phyloP scores from a whole-genome alignment of 2,888 invertebrate species.

The Dendrolimus pini region DNA sequence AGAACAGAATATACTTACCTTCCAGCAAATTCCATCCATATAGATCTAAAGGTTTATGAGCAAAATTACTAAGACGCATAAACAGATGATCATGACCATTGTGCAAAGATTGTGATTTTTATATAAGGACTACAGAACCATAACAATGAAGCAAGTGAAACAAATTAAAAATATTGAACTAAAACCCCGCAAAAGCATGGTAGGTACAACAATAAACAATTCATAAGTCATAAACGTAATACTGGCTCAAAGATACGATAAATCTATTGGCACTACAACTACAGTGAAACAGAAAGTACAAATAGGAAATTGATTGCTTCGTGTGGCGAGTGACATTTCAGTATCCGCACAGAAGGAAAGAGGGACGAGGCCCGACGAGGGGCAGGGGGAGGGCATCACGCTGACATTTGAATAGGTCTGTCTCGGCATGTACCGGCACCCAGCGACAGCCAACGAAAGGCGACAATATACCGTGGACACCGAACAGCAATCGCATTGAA shows the following conservation, averaged over 20 bases:
- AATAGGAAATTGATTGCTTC: constrained; percentile 76
- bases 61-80: no score
- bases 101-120: no score
- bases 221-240: constrained; percentile 30
- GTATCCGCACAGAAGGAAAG: constrained; percentile 41
- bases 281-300: constrained; percentile 56
- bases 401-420: constrained; percentile 75
- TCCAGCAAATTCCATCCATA: no score
- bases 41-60: no score
- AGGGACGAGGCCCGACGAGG: constrained; percentile 19
- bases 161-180: no score
- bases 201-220: constrained; percentile 7
- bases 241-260: constrained; percentile 48
- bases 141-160: no score
- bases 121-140: no score
- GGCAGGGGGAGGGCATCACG: constrained; percentile 44
- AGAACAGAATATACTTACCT: no score
- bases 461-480: constrained; percentile 69
- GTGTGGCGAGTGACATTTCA: constrained; percentile 73
- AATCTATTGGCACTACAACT: constrained; percentile 60
- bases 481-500: constrained; percentile 66
- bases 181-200: no score
- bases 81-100: no score
- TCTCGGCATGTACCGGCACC: constrained; percentile 72
- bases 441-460: constrained; percentile 63